Evolutionary conservation across 1,140 invertebrate genomes (phyloP).

Genomic region (Drosophila kohkoa): DNA sequence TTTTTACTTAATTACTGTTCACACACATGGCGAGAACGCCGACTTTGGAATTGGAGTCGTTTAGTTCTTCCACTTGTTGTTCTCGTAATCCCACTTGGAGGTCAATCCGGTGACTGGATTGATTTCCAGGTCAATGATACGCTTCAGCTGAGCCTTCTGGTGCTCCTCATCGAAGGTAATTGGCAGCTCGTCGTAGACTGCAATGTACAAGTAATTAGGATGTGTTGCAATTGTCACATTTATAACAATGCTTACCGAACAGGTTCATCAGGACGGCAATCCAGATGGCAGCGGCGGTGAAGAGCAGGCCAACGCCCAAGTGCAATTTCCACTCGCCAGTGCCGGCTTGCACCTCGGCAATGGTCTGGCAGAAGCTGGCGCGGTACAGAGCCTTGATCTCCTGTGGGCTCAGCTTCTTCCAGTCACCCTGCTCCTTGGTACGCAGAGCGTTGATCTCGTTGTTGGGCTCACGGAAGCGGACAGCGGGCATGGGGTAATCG

Average conservation of each 20-base stretch:
- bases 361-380: constrained; percentile 96
- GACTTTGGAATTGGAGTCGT: constrained; percentile 59
- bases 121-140: constrained; percentile 92
- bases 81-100: constrained; percentile 90
- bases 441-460: constrained; percentile 89
- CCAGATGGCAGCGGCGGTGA: constrained; percentile 88
- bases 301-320: constrained; percentile 87
- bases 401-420: constrained; percentile 94
- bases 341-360: constrained; percentile 94
- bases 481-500: constrained; percentile 95
- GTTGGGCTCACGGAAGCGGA: constrained; percentile 91
- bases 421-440: constrained; percentile 97
- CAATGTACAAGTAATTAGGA: background rate
- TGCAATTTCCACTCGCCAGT: constrained; percentile 95
- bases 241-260: constrained; percentile 87
- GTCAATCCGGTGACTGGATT: constrained; percentile 92
- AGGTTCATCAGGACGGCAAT: constrained; percentile 89
- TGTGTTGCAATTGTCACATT: background rate
- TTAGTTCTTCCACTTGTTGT: constrained; percentile 88
- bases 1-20: constrained; percentile 72
- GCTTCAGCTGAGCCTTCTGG: constrained; percentile 91
- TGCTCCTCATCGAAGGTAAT: constrained; percentile 90
- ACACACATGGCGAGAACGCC: constrained; percentile 58
- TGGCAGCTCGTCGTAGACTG: constrained; percentile 92
- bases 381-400: constrained; percentile 98